These are phyloP conservation scores for Bradypodion ventrale DNA, from an alignment of 2,797 vertebrate species.

Conservation along the genomic window DNA sequence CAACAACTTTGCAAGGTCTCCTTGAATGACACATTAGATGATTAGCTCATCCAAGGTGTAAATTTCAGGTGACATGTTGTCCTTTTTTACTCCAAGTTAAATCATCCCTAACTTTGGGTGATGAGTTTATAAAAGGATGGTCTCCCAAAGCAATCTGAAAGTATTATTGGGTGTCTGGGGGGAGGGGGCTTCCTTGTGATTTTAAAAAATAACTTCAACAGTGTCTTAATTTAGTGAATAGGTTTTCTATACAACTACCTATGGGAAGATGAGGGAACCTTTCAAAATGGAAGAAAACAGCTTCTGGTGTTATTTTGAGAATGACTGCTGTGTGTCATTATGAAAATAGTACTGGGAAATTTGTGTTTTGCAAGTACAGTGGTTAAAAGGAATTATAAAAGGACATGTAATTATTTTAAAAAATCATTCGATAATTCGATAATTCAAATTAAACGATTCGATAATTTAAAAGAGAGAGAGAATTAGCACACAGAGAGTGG, in stretches of 20 bases:
- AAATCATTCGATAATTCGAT: neutral
- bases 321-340: neutral
- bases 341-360: neutral
- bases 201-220: neutral
- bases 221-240: neutral
- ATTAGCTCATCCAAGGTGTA: neutral
- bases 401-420: neutral
- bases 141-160: neutral
- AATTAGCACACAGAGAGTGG: neutral
- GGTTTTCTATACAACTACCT: neutral
- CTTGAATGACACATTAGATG: conserved; percentile 4
- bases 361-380: neutral
- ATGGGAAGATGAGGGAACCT: no score
- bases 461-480: neutral
- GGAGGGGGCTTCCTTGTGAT: no score
- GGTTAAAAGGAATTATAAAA: neutral
- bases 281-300: neutral
- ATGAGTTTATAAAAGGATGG: neutral
- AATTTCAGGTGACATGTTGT: neutral
- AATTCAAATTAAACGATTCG: no score
- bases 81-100: neutral
- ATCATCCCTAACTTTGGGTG: neutral
- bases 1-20: neutral
- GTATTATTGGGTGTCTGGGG: no score
- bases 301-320: neutral